phyloP scores from a whole-genome alignment of 2,113 vertebrate genomes.

The Larimichthys crocea region DNA sequence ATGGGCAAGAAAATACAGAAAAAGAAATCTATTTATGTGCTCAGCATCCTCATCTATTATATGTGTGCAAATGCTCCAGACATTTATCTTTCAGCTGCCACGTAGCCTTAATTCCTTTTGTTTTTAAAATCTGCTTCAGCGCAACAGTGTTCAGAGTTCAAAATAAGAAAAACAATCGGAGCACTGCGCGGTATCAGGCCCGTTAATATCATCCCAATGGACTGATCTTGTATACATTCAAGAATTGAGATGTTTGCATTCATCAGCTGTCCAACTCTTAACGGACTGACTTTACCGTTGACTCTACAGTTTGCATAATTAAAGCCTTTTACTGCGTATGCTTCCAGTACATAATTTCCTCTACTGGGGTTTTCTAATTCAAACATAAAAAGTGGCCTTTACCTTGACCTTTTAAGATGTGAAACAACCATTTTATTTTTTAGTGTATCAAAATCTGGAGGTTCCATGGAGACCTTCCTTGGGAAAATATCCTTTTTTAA shows the following conservation, averaged over 20 bases:
- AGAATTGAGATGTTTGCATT: not conserved
- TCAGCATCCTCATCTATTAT: not conserved
- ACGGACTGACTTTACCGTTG: not conserved
- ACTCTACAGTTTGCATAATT: not conserved
- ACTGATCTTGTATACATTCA: not conserved
- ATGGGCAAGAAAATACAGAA: not conserved
- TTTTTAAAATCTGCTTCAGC: not conserved
- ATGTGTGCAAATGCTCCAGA: not conserved
- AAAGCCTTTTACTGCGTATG: constrained; percentile 8
- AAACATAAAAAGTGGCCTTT: constrained; percentile 16
- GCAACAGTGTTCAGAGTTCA: not conserved
- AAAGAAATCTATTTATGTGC: not conserved
- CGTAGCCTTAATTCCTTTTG: not conserved
- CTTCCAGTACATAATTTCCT: not conserved
- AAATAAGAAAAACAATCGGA: not conserved
- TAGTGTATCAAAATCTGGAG: not conserved
- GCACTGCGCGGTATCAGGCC: not conserved
- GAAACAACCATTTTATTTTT: not conserved
- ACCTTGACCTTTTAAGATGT: constrained; percentile 16
- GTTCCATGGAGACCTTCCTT: not conserved
- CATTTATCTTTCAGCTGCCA: not conserved
- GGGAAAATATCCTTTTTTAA: not conserved
- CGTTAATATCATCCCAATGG: not conserved
- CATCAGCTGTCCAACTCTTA: not conserved
- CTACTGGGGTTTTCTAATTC: constrained; percentile 4